Conservation (phyloP, 1,140 invertebrate genomes). For the Caenorhabditis tropicalis region DNA sequence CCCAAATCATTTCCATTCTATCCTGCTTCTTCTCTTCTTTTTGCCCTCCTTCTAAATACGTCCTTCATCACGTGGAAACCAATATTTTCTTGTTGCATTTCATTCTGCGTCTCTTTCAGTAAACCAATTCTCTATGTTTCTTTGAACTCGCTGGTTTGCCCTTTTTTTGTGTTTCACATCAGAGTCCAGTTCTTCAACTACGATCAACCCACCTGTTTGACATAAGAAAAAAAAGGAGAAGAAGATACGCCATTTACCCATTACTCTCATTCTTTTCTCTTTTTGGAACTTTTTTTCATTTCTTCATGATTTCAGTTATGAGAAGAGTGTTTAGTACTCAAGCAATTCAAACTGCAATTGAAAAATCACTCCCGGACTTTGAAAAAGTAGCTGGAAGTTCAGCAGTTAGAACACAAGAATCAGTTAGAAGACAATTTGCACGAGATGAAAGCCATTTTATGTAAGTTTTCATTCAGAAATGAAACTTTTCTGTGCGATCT, state of each 20-base stretch:
- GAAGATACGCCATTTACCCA: background rate
- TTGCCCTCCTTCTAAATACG: background rate
- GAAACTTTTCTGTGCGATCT: background rate
- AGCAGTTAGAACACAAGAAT: slow-evolving; percentile 73
- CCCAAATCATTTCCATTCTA: background rate
- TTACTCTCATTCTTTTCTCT: background rate
- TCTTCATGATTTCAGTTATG: background rate
- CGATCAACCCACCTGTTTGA: slow-evolving; percentile 10
- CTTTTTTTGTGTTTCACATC: slow-evolving; percentile 30
- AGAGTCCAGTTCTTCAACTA: slow-evolving; percentile 21
- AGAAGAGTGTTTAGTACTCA: slow-evolving; percentile 1
- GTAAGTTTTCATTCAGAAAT: slow-evolving; percentile 8
- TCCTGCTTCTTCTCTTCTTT: background rate
- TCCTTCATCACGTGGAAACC: slow-evolving; percentile 27
- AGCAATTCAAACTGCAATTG: slow-evolving; percentile 16
- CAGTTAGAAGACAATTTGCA: slow-evolving; percentile 75
- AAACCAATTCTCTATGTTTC: background rate
- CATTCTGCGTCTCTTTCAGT: background rate
- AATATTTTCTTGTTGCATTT: background rate
- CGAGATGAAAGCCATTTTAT: slow-evolving; percentile 75
- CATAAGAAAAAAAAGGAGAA: background rate
- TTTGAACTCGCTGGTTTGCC: slow-evolving; percentile 4
- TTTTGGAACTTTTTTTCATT: background rate
- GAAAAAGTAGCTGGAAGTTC: slow-evolving; percentile 72
- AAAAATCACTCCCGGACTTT: slow-evolving; percentile 21